A percentile compares a stretch with the other conserved stretches of the same genome.
phyloP scores from a whole-genome alignment of 2,797 vertebrate species.

The Premnoplex brunnescens region DNA sequence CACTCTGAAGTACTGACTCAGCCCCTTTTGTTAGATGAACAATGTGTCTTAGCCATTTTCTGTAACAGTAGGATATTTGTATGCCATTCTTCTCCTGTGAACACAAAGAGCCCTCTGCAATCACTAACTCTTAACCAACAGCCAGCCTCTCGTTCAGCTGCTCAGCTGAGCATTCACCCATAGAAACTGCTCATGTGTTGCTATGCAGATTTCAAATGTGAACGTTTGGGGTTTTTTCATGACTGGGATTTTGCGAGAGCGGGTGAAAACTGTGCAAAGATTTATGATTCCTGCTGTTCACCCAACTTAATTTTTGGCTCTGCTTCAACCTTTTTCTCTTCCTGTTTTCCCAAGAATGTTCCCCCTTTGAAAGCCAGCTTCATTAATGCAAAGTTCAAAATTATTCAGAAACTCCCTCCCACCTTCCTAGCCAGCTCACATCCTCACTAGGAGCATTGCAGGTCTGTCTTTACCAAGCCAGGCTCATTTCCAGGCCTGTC shows the following conservation, averaged over 20 bases:
- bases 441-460: background rate
- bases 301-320: constrained; percentile 11
- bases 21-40: background rate
- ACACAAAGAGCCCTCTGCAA: background rate
- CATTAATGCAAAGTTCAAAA: constrained; percentile 29
- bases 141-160: background rate
- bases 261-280: constrained; percentile 7
- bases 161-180: background rate
- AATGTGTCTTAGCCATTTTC: background rate
- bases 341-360: constrained; percentile 44
- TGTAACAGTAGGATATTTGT: background rate
- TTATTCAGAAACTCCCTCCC: background rate
- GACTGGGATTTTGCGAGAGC: background rate
- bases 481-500: background rate
- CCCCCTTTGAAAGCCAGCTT: constrained; percentile 15
- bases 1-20: background rate
- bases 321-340: constrained; percentile 34
- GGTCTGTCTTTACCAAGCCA: background rate
- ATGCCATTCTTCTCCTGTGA: background rate
- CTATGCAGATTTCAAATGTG: background rate
- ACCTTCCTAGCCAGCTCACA: background rate
- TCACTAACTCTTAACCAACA: background rate
- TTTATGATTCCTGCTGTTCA: constrained; percentile 44
- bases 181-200: background rate
- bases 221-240: background rate